Percentiles rank a stretch among this genome's conserved stretches.
Evolutionary conservation across 2,113 vertebrate species (phyloP).

Genomic region (Capricornis sumatraensis): DNA sequence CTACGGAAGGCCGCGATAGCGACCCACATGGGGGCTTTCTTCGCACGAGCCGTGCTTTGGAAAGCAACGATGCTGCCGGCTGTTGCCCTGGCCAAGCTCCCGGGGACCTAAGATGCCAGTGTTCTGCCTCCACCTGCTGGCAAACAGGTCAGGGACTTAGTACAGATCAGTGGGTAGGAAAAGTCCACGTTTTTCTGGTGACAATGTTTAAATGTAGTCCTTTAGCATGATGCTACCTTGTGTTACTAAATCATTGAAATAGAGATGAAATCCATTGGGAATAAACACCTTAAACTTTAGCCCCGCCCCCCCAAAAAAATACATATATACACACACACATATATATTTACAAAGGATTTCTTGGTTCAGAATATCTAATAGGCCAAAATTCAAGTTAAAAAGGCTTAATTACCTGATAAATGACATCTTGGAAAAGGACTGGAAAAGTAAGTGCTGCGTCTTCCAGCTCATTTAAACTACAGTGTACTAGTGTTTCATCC

Average conservation of each 20-base stretch:
- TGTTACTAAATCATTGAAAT: slow-evolving; percentile 21
- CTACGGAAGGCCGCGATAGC: not conserved
- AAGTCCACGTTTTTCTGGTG: not conserved
- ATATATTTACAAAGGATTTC: not conserved
- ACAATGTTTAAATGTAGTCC: not conserved
- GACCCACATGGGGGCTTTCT: slow-evolving; percentile 58
- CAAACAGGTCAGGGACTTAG: slow-evolving; percentile 59
- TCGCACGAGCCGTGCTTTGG: not conserved
- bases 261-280: slow-evolving; percentile 51
- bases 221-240: not conserved
- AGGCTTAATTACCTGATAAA: slow-evolving; percentile 91
- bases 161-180: not conserved
- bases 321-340: not conserved
- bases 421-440: slow-evolving; percentile 99
- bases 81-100: slow-evolving; percentile 9
- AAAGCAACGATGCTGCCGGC: not conserved
- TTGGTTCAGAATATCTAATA: slow-evolving; percentile 48
- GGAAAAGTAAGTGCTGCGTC: slow-evolving; percentile 98
- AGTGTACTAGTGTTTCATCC: slow-evolving; percentile 99
- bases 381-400: slow-evolving; percentile 38
- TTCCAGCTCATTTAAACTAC: slow-evolving; percentile 98
- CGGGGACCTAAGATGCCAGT: slow-evolving; percentile 19
- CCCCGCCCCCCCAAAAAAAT: not conserved
- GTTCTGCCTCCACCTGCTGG: slow-evolving; percentile 73
- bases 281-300: slow-evolving; percentile 35